Percentiles rank a stretch among this genome's conserved stretches.
These are phyloP conservation scores for Dicyrtoma fusca DNA, from an alignment of 2,888 invertebrate species.

Conservation along the genomic window DNA sequence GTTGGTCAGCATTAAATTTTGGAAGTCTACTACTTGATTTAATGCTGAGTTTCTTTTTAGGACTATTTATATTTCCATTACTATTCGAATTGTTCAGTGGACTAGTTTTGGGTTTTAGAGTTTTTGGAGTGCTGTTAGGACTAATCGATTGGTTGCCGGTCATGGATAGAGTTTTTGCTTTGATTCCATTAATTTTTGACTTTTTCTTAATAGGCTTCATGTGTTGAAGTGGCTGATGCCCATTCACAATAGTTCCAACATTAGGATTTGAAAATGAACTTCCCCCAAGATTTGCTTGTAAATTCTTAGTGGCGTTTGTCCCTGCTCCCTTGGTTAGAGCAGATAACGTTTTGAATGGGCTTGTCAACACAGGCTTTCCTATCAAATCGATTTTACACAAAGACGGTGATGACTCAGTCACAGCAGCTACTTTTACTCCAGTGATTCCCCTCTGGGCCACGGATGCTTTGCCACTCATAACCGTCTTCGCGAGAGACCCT, in stretches of 20 bases:
- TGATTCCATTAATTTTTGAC: conserved; percentile 37
- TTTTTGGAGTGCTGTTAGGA: neutral
- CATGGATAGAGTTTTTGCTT: conserved; percentile 30
- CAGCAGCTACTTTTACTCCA: conserved; percentile 11
- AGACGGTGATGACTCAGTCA: conserved; percentile 13
- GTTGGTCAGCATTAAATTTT: conserved; percentile 26
- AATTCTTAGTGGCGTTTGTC: conserved; percentile 4
- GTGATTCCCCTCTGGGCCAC: neutral
- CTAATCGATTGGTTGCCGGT: conserved; percentile 20
- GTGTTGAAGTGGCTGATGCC: conserved; percentile 5
- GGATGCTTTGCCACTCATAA: neutral
- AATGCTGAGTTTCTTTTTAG: conserved; percentile 12
- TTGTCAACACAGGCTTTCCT: conserved; percentile 16
- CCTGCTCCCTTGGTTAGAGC: conserved; percentile 25
- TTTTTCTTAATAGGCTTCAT: conserved; percentile 22
- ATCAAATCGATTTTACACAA: conserved; percentile 8
- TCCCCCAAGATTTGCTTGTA: neutral
- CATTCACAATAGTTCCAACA: neutral
- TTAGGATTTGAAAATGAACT: neutral
- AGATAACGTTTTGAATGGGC: conserved; percentile 27
- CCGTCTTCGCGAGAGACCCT: neutral
- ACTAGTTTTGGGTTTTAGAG: conserved; percentile 29
- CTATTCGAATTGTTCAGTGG: conserved; percentile 8
- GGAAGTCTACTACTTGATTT: conserved; percentile 3
- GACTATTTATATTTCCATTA: neutral